A percentile compares a stretch with the other conserved stretches of the same genome.
Conservation (phyloP, 2,113 vertebrate genomes). For the Prionailurus bengalensis region DNA sequence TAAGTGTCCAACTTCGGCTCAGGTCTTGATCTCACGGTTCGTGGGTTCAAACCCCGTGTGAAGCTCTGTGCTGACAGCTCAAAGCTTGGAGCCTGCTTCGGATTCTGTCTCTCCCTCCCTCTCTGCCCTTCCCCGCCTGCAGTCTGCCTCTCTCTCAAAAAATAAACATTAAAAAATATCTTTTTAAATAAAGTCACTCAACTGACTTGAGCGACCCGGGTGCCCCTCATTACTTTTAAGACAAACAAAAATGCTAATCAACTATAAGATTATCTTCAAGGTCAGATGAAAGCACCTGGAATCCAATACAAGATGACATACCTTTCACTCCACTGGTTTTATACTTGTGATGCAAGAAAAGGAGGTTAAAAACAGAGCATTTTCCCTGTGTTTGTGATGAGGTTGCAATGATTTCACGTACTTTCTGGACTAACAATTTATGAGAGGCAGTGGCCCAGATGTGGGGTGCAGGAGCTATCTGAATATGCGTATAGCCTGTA, state of each 20-base stretch:
- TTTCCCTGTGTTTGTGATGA: background rate
- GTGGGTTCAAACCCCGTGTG: too few species aligned
- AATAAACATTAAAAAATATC: too few species aligned
- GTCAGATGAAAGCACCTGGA: conserved; percentile 25
- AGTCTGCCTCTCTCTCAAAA: too few species aligned
- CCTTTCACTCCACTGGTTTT: background rate
- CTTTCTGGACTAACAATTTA: conserved; percentile 4
- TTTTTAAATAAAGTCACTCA: too few species aligned
- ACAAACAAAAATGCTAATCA: conserved; percentile 32
- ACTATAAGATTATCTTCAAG: background rate
- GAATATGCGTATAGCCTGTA: background rate
- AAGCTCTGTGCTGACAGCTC: too few species aligned
- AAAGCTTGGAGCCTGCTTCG: too few species aligned
- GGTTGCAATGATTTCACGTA: background rate
- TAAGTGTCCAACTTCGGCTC: too few species aligned
- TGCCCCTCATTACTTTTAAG: background rate
- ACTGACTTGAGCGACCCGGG: too few species aligned
- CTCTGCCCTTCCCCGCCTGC: too few species aligned
- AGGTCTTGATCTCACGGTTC: too few species aligned
- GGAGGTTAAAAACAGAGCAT: background rate
- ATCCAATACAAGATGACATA: background rate
- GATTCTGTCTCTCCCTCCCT: too few species aligned
- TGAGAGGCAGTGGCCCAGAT: background rate
- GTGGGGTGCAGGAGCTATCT: background rate
- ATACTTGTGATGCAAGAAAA: background rate